Conservation (phyloP, 1,140 invertebrate genomes). For the Leptonema lineaticorne region DNA sequence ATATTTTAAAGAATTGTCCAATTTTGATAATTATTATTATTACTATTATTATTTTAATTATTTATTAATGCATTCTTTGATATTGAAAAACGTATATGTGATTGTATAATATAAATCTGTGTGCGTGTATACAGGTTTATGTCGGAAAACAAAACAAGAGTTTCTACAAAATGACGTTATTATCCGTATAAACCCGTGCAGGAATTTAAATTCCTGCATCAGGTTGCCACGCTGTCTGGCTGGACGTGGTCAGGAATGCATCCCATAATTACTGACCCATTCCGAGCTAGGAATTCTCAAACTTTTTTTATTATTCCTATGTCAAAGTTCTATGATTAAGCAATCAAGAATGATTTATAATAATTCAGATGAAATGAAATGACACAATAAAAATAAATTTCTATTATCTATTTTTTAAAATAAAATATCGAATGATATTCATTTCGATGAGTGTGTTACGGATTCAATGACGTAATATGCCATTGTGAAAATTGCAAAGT, state of each 20-base stretch:
- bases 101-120: no score
- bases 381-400: no score
- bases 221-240: slow-evolving; percentile 34
- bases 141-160: neutral
- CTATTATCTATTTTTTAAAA: no score
- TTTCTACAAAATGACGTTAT: slow-evolving; percentile 11
- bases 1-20: no score
- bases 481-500: no score
- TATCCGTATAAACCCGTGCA: slow-evolving; percentile 4
- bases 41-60: no score
- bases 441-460: no score
- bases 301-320: neutral
- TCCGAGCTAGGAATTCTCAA: slow-evolving; percentile 8
- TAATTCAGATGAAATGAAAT: neutral
- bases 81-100: no score
- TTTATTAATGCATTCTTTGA: no score
- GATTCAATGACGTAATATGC: no score
- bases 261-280: slow-evolving; percentile 30
- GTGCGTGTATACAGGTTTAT: neutral
- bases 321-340: slow-evolving; percentile 2
- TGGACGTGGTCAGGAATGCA: slow-evolving; percentile 32
- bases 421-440: no score
- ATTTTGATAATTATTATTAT: no score
- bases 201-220: slow-evolving; percentile 23
- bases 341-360: slow-evolving; percentile 13